Evolutionary conservation across 2,113 vertebrate species (phyloP), one percentile per base, ranked within the genome.

Genomic region (Chitala chitala): DNA sequence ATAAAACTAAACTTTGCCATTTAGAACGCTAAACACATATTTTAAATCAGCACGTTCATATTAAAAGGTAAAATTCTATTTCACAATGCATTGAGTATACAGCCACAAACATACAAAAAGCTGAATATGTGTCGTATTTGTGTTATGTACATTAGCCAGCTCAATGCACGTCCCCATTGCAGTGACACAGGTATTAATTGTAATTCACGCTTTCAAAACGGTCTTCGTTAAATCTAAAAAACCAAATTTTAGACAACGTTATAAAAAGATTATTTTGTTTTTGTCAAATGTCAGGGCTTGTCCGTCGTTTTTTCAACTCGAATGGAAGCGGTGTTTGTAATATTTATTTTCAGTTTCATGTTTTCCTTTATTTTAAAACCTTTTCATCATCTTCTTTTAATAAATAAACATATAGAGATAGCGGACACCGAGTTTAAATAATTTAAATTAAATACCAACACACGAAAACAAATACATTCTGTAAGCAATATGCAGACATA

Each of bases 1-100:
- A 97, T 93, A 96, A 96, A 97, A 95, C 93, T 96, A 96, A 94
- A 94, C 92, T 92, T 93, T 89, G 90, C 94, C 95, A 94, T 94
- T 89, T 87, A 90, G 91, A 93, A 93, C 90, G 91, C 90, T 93
- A 95, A 93, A 93, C 93, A 95, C 91, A 83, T 80, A 88, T 86
- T 91, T 87, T 92, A 71, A 90, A 92, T 90, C 77, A 92, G 90
- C 92, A 95, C 93, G 92, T 88, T 84, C 81, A 85, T 86, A 84
- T 86, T 90, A 90, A 91, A 91, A 89, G 90, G 90, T 92, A 92
- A 94, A 94, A 93, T 91, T 88, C 88, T 87, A 89, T 92, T 92
- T 94, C 93, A 98, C 94, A 92, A 94, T 91, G 92, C 91, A 89
- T 94, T 84, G 84, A 91, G 89, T 92, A 93, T 92, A 96, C 87